A percentile compares a stretch with the other conserved stretches of the same genome.
phyloP scores from a whole-genome alignment of 1,140 invertebrate species.

The Macrostomum lignano region DNA sequence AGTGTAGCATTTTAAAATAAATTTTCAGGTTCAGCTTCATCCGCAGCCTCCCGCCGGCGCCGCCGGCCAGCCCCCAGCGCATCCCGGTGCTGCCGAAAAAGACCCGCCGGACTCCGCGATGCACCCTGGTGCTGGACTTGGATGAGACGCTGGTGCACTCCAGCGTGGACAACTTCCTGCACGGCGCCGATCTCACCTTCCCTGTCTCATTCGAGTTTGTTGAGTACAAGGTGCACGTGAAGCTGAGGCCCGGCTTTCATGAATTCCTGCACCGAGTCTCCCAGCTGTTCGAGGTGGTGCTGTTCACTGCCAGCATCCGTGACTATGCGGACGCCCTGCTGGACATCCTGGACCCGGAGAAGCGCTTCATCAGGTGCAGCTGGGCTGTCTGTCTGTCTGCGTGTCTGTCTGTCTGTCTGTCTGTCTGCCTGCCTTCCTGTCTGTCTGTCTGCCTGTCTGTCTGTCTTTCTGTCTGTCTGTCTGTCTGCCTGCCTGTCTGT shows the following conservation, averaged over 20 bases:
- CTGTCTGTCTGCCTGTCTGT: too few species aligned
- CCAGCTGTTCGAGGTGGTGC: constrained; percentile 62
- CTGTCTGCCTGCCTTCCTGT: too few species aligned
- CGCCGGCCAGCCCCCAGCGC: constrained; percentile 49
- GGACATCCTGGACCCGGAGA: constrained; percentile 60
- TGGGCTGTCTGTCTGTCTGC: too few species aligned
- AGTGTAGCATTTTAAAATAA: too few species aligned
- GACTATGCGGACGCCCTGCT: constrained; percentile 78
- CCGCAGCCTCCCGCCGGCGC: constrained; percentile 59
- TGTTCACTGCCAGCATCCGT: constrained; percentile 78
- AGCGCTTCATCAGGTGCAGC: constrained; percentile 67
- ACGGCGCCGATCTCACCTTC: constrained; percentile 63
- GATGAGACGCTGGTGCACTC: constrained; percentile 88
- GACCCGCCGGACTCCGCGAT: constrained; percentile 65
- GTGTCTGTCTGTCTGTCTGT: too few species aligned
- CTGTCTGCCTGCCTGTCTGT: too few species aligned
- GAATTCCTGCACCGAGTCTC: constrained; percentile 72
- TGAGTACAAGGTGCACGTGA: constrained; percentile 60
- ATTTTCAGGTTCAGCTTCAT: constrained; percentile 51
- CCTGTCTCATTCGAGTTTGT: constrained; percentile 71
- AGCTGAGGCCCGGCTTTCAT: constrained; percentile 58
- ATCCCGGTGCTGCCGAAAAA: constrained; percentile 66
- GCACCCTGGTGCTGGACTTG: constrained; percentile 58
- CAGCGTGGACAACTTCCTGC: too few species aligned
- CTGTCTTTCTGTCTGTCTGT: too few species aligned